Base-by-base conservation (phyloP, 2,888 invertebrate genomes). In the Aquatica leii region DNA sequence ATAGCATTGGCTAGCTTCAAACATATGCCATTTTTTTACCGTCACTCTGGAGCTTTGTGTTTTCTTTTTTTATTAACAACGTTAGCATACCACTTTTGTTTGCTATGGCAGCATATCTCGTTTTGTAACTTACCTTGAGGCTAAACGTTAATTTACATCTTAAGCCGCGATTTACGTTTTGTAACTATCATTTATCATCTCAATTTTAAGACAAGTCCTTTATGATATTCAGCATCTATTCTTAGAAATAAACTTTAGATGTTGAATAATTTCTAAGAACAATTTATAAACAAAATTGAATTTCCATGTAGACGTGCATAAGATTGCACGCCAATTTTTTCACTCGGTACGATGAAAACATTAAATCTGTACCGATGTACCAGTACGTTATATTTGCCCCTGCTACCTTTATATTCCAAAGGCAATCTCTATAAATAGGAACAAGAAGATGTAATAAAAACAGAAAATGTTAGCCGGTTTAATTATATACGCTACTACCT, bases 401-500 rank as follows among this genome's bases (percentile, higher is more conserved):
- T n/a, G n/a, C 24, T 40, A 52, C 62, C 62, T 68, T 66, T 69
- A 66, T 66, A 65, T 68, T 70, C 68, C 62, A 56, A 67, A 62
- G 31, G 18, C 40, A 69, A 69, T 71, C 69, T 62, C 51, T 65
- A 56, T 65, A 65, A 65, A 65, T 65, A 60, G 59, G 60, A 55
- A 3, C 41, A 12, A 49, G 31, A 24, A 37, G 37, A 60, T 48
- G 57, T 50, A 59, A 59, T 49, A 60, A 65, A 53, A 59, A 54
- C 46, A 58, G 64, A 60, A 53, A 59, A 63, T 50, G 34, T 37
- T 60, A 71, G 70, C 73, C 71, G 73, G 71, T 73, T 73, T 73
- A 71, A 71, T 71, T 71, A 71, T 71, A 71, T 58, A 71, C 69
- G 68, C 68, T 65, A 69, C 63, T 35, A 63, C 69, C 51, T n/a